These are phyloP conservation scores for Catostylus mosaicus DNA, from an alignment of 30 jellyfish, hydroid and myxozoan genomes.

Conservation along the genomic window DNA sequence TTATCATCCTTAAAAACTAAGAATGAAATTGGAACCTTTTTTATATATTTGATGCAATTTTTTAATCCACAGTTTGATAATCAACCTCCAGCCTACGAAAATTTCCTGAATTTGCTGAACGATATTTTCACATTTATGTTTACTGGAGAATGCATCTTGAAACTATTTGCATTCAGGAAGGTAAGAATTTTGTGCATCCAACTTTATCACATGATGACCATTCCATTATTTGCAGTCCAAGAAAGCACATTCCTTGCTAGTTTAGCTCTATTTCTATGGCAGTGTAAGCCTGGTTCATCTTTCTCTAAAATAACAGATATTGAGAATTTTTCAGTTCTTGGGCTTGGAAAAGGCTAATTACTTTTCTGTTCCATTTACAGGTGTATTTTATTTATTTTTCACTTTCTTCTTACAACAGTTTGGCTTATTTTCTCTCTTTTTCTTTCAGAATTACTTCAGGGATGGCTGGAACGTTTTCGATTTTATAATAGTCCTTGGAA, in stretches of 20 bases:
- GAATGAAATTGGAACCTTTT: too few species aligned
- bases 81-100: constrained; percentile 81
- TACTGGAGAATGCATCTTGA: constrained; percentile 96
- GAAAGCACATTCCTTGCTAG: too few species aligned
- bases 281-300: too few species aligned
- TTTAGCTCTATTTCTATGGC: too few species aligned
- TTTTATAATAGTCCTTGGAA: constrained; percentile 97
- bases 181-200: constrained; percentile 51
- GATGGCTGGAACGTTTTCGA: constrained; percentile 99
- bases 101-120: constrained; percentile 83
- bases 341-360: too few species aligned
- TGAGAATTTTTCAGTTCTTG: too few species aligned
- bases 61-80: constrained; percentile 73
- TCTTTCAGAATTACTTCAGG: constrained; percentile 88
- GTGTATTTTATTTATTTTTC: background rate
- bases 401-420: too few species aligned
- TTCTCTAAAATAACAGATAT: too few species aligned
- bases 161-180: constrained; percentile 97
- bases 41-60: too few species aligned
- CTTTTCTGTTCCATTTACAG: background rate
- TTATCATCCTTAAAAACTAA: too few species aligned
- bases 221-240: too few species aligned
- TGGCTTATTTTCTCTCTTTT: background rate
- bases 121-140: constrained; percentile 95
- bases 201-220: background rate